These are phyloP conservation scores for Parus major DNA, from an alignment of 2,113 vertebrate species.

Conservation along the genomic window DNA sequence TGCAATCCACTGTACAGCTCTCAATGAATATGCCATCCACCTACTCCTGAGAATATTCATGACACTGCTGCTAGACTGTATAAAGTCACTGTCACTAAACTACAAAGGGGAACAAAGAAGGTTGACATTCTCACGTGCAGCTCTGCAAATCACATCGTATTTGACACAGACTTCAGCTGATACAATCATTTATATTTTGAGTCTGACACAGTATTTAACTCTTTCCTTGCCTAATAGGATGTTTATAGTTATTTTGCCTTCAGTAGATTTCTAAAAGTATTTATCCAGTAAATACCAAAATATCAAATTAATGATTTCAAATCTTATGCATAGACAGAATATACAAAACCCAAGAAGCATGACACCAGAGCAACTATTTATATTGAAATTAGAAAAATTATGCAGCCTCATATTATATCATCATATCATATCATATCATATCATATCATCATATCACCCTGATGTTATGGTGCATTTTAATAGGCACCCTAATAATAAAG, in stretches of 20 bases:
- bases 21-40: constrained; percentile 1
- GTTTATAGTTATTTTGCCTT: not conserved
- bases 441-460: not conserved
- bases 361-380: not conserved
- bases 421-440: not conserved
- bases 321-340: not conserved
- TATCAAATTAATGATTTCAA: not conserved
- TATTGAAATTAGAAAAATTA: not conserved
- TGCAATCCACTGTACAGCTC: not conserved
- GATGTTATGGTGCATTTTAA: not conserved
- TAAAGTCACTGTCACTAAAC: constrained; percentile 32
- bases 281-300: not conserved
- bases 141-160: not conserved
- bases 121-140: not conserved
- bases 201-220: not conserved
- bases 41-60: constrained; percentile 2
- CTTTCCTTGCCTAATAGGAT: not conserved
- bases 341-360: not conserved
- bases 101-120: not conserved
- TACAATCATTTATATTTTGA: not conserved
- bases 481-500: not conserved
- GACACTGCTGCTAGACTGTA: not conserved
- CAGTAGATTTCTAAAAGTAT: not conserved
- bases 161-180: not conserved
- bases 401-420: not conserved